Percentiles rank a stretch among this genome's conserved stretches.
Conservation (phyloP, 30 jellyfish, hydroid and myxozoan species). For the Pelagia noctiluca region DNA sequence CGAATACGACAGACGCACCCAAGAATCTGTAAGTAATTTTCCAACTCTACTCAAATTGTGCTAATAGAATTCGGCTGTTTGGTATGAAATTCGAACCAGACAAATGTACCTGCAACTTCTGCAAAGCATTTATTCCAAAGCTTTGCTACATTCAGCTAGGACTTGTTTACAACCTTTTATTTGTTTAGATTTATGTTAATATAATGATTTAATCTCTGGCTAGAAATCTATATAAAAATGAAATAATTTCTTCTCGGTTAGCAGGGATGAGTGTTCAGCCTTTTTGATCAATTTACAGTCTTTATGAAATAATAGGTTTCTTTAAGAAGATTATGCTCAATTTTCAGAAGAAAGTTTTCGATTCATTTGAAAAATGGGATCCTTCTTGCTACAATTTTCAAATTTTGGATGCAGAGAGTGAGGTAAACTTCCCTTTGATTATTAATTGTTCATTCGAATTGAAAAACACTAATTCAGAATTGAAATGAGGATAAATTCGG, state of each 20-base stretch:
- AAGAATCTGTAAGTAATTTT: slow-evolving; percentile 16
- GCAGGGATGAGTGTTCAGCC: no score
- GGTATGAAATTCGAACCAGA: slow-evolving; percentile 2
- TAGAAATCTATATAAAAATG: no score
- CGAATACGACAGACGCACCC: slow-evolving; percentile 23
- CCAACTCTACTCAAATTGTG: not conserved
- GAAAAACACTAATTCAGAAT: not conserved
- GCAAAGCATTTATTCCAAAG: no score
- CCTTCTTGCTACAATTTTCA: slow-evolving; percentile 8
- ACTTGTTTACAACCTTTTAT: no score
- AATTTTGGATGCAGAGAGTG: slow-evolving; percentile 38
- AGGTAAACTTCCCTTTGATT: slow-evolving; percentile 4
- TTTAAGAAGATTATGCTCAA: not conserved
- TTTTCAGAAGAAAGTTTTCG: slow-evolving; percentile 24
- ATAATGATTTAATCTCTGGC: no score
- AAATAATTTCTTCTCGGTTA: not conserved
- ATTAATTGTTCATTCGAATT: not conserved
- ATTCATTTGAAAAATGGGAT: not conserved
- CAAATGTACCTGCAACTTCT: no score
- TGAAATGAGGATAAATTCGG: no score
- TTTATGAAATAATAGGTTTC: slow-evolving; percentile 8
- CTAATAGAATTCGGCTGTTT: not conserved
- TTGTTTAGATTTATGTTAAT: no score
- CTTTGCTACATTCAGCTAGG: no score
- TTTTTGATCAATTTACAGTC: not conserved